Base-by-base conservation (phyloP, 2,888 invertebrate species). In the Argynnis bischoffii region DNA sequence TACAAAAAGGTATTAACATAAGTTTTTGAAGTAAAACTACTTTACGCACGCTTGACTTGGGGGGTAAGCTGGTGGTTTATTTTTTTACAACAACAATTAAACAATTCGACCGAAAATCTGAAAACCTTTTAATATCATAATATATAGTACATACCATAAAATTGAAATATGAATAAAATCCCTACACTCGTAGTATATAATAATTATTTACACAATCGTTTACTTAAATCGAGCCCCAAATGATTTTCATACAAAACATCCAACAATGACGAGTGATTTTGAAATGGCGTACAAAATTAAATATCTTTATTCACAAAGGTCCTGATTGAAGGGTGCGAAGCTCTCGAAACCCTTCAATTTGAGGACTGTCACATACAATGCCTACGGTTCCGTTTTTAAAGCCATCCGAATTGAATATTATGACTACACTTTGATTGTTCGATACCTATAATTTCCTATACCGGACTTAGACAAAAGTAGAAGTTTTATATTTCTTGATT, bases 341-440 rank as follows among this genome's bases (percentile, higher is more conserved):
- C 78, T 75, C 85, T 87, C 77, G 72, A 81, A 73, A 81, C 78
- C 85, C 81, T 86, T 86, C 88, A 85, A 88, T 88, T 88, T 85
- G 78, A 48, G 67, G 76, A 80, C 82, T 87, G 88, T 87, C 88
- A 85, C 65, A 72, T 73, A 77, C 88, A 86, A 82, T 77, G 76
- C 26, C 60, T 55, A 61, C 60, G 55, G 46, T 64, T 41, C 35
- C 35, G 35, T 71, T 65, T 70, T 69, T 68, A 65, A 69, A 64
- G 48, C 69, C 60, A 55, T 61, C 61, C 60, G 60, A 48, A 60
- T 69, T 63, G 63, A 63, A 63, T 56, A 60, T 63, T 67, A 46
- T 46, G 18, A 41, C 57, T 11, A 57, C 21, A 26, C 35, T 21
- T 47, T 59, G 46, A 26, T 59, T 21, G 26, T 48, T 46, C 11